phyloP scores from a whole-genome alignment of 1,140 invertebrate species.

The Holotrichia oblita region DNA sequence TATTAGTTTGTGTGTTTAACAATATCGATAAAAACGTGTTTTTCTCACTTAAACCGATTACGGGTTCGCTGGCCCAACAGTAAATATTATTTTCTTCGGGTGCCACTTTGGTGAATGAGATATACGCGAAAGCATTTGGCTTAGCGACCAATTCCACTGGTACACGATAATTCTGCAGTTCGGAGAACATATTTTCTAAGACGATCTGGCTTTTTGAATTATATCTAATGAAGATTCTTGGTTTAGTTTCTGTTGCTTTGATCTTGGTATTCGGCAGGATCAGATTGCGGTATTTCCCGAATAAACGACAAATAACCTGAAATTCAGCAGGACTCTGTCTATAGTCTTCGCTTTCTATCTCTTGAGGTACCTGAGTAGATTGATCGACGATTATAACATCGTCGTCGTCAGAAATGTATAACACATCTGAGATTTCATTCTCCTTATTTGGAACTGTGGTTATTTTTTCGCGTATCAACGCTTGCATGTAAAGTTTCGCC shows the following conservation, averaged over 20 bases:
- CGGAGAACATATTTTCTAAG: constrained; percentile 10
- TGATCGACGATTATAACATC: neutral
- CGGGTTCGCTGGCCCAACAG: constrained; percentile 10
- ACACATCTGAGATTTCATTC: neutral
- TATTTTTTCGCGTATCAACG: too few species aligned
- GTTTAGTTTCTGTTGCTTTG: neutral
- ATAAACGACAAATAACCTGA: neutral
- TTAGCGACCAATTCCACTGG: constrained; percentile 3
- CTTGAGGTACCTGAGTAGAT: neutral
- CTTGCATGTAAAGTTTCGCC: too few species aligned
- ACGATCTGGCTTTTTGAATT: constrained; percentile 2
- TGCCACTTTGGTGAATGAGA: neutral
- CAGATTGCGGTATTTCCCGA: neutral
- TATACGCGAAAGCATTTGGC: neutral
- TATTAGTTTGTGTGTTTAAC: neutral
- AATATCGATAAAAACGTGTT: neutral
- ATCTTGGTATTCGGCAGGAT: neutral
- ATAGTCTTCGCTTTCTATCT: neutral
- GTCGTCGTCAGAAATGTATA: neutral
- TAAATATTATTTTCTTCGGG: neutral
- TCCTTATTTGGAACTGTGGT: neutral
- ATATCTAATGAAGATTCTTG: neutral
- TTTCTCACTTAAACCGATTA: neutral
- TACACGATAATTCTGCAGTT: neutral
- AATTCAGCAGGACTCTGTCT: neutral